Percentiles rank a stretch among this genome's conserved stretches.
Conservation (phyloP, 2,797 vertebrate genomes). For the Channallabes apus region DNA sequence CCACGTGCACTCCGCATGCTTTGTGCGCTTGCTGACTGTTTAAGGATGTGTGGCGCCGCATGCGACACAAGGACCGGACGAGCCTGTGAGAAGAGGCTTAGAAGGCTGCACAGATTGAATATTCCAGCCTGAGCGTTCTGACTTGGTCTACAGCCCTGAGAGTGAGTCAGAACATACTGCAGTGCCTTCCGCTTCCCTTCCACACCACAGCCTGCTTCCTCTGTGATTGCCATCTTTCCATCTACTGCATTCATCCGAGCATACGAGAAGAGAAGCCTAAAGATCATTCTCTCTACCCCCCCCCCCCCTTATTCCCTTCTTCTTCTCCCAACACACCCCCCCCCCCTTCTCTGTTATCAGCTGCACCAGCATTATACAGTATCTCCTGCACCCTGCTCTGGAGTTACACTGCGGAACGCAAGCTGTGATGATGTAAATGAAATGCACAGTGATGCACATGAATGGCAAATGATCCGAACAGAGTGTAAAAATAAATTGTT, state of each 20-base stretch:
- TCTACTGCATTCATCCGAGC: conserved; percentile 58
- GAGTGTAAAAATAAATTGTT: conserved; percentile 24
- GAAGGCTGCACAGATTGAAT: conserved; percentile 25
- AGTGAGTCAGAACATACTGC: conserved; percentile 67
- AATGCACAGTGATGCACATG: conserved; percentile 42
- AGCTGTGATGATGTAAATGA: conserved; percentile 51
- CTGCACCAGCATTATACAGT: conserved; percentile 28
- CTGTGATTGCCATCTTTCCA: conserved; percentile 70
- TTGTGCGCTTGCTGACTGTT: conserved; percentile 30
- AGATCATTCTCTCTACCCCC: conserved; percentile 10
- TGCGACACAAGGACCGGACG: conserved; percentile 32
- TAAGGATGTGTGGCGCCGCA: conserved; percentile 29
- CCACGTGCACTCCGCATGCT: conserved; percentile 19
- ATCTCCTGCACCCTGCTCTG: conserved; percentile 24
- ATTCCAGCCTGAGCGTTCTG: conserved; percentile 50
- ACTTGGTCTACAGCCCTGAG: conserved; percentile 57
- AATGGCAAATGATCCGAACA: conserved; percentile 21
- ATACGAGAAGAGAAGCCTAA: conserved; percentile 36
- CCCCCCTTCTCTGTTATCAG: conserved; percentile 26
- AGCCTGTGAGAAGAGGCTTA: conserved; percentile 28
- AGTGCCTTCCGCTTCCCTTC: conserved; percentile 46
- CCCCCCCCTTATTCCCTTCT: no score
- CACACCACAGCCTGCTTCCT: conserved; percentile 58
- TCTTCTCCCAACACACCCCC: no score
- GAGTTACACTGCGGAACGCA: conserved; percentile 37